These are phyloP conservation scores for Trachelus troglodyta DNA, from an alignment of 2,888 invertebrate genomes.

Conservation along the genomic window DNA sequence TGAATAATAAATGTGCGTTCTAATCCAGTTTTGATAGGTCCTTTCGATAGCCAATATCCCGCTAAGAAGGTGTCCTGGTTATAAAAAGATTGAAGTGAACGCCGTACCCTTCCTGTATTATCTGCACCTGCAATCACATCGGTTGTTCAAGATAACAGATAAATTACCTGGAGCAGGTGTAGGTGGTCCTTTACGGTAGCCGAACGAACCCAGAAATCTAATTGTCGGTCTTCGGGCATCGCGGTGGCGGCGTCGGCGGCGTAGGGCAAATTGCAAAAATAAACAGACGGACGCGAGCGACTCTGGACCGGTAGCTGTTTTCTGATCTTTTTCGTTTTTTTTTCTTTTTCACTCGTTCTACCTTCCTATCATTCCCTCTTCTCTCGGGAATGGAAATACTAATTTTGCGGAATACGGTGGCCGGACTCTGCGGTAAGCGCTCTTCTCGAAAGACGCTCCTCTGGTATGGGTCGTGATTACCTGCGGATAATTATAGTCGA, in stretches of 20 bases:
- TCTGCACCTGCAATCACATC: constrained; percentile 49
- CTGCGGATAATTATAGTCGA: constrained; percentile 65
- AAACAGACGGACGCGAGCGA: constrained; percentile 43
- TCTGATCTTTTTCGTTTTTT: background rate
- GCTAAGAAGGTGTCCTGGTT: background rate
- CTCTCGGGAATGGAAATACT: constrained; percentile 64
- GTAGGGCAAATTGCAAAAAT: constrained; percentile 63
- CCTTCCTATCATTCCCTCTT: constrained; percentile 32
- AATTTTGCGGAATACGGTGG: constrained; percentile 67
- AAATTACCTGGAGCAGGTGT: constrained; percentile 60
- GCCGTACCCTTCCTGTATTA: constrained; percentile 28
- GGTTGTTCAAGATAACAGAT: constrained; percentile 41
- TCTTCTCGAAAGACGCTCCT: constrained; percentile 42
- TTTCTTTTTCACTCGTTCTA: constrained; percentile 17
- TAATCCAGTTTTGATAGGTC: background rate
- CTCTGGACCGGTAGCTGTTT: background rate
- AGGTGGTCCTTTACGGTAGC: constrained; percentile 63
- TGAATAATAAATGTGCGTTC: background rate
- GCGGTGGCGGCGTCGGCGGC: constrained; percentile 34
- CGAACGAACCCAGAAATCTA: constrained; percentile 62
- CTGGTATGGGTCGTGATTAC: constrained; percentile 64
- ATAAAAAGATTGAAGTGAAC: background rate
- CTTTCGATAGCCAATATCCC: background rate
- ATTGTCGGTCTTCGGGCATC: constrained; percentile 57
- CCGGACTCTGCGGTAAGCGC: constrained; percentile 63